phyloP scores from a whole-genome alignment of 2,888 invertebrate genomes.

The Zelleria hepariella region DNA sequence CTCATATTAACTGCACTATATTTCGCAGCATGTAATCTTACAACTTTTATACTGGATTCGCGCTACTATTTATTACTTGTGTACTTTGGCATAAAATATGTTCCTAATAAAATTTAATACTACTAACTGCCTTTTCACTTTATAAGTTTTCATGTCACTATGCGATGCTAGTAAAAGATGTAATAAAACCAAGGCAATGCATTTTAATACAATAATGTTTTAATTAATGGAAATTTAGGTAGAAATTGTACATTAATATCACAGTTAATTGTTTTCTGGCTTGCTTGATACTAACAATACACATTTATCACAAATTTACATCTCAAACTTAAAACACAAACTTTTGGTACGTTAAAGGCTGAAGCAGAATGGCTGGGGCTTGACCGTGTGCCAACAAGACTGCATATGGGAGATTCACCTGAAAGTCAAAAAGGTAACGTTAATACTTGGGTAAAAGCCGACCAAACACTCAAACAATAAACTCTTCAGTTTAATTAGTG shows the following conservation, averaged over 20 bases:
- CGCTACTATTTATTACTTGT: not conserved
- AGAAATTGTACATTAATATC: slow-evolving; percentile 21
- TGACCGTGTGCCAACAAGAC: slow-evolving; percentile 76
- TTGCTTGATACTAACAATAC: slow-evolving; percentile 13
- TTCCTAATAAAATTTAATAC: slow-evolving; percentile 27
- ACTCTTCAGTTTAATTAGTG: slow-evolving; percentile 24
- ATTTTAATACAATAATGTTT: slow-evolving; percentile 20
- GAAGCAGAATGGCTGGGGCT: slow-evolving; percentile 75
- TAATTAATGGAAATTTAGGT: slow-evolving; percentile 23
- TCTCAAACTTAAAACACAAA: slow-evolving; percentile 38
- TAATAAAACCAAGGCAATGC: not conserved
- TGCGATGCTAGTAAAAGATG: not conserved
- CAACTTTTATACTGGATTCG: not conserved
- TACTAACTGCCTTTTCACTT: slow-evolving; percentile 40
- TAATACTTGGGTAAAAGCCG: slow-evolving; percentile 22
- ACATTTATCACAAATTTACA: slow-evolving; percentile 24
- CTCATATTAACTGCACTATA: not conserved
- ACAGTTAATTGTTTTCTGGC: slow-evolving; percentile 19
- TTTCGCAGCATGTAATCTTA: not conserved
- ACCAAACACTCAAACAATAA: slow-evolving; percentile 58
- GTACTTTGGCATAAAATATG: slow-evolving; percentile 11
- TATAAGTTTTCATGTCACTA: not conserved
- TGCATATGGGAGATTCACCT: slow-evolving; percentile 70
- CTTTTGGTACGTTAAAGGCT: slow-evolving; percentile 62
- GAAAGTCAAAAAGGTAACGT: slow-evolving; percentile 70